These are phyloP conservation scores for Erythrolamprus reginae DNA, from an alignment of 2,113 vertebrate species.

Conservation along the genomic window DNA sequence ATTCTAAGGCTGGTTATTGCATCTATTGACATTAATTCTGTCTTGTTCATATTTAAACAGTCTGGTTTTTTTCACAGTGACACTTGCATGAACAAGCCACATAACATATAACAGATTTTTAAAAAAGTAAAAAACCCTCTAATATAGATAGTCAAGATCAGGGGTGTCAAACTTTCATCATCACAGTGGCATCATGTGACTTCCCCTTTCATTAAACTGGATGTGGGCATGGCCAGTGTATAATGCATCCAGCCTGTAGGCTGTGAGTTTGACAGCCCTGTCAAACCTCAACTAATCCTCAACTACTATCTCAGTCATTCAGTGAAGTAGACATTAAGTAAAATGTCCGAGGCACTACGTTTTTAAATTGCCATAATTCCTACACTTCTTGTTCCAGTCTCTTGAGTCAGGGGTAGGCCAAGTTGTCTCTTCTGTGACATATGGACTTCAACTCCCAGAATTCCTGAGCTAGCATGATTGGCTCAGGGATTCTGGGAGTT, in stretches of 20 bases:
- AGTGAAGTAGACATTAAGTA: neutral
- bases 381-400: neutral
- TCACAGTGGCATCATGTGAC: too few relatives aligned
- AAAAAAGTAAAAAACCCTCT: neutral
- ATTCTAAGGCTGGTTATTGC: neutral
- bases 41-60: neutral
- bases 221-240: fast-evolving
- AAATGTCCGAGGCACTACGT: neutral
- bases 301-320: neutral
- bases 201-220: too few relatives aligned
- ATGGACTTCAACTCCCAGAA: too few relatives aligned
- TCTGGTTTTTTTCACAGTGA: neutral
- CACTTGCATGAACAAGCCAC: neutral
- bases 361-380: neutral
- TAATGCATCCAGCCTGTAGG: too few relatives aligned
- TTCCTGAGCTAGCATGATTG: too few relatives aligned
- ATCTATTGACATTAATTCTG: neutral
- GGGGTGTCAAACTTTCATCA: too few relatives aligned
- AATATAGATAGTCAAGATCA: neutral
- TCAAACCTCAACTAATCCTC: neutral
- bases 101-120: neutral
- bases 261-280: too few relatives aligned
- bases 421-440: too few relatives aligned
- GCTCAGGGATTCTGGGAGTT: too few relatives aligned
- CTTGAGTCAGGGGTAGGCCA: too few relatives aligned